phyloP scores from a whole-genome alignment of 2,888 invertebrate species.

The Piscicola geometra region DNA sequence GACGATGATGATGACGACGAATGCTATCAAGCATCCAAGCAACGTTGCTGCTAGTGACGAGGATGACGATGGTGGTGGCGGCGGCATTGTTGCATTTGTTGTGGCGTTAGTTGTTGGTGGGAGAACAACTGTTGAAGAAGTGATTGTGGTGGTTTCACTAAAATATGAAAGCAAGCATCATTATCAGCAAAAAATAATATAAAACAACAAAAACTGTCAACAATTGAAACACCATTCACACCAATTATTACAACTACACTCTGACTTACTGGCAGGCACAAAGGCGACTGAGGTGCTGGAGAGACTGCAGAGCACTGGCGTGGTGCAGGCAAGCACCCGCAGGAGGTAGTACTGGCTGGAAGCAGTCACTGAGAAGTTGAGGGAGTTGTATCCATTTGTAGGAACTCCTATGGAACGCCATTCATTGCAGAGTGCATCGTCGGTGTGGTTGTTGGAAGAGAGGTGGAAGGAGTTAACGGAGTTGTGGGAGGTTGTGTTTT shows the following conservation, averaged over 20 bases:
- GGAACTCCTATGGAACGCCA: too few relatives aligned
- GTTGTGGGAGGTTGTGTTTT: too few relatives aligned
- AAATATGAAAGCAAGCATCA: background rate
- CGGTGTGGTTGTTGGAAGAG: too few relatives aligned
- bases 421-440: too few relatives aligned
- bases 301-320: background rate
- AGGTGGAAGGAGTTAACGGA: too few relatives aligned
- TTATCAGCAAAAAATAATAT: background rate
- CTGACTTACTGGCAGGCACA: background rate
- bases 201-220: background rate
- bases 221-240: background rate
- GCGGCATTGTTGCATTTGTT: background rate
- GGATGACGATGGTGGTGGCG: constrained; percentile 8
- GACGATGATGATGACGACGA: background rate
- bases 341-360: background rate
- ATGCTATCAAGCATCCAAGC: constrained; percentile 13
- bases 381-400: too few relatives aligned
- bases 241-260: background rate
- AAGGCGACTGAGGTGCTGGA: background rate
- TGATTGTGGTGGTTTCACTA: background rate
- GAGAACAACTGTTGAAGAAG: background rate
- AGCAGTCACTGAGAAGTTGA: background rate
- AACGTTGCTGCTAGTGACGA: background rate
- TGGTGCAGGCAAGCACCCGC: background rate
- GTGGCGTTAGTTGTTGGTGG: background rate